Percentiles rank a stretch among this genome's conserved stretches.
phyloP scores from a whole-genome alignment of 2,113 vertebrate genomes.

The Pycnonotus jocosus region DNA sequence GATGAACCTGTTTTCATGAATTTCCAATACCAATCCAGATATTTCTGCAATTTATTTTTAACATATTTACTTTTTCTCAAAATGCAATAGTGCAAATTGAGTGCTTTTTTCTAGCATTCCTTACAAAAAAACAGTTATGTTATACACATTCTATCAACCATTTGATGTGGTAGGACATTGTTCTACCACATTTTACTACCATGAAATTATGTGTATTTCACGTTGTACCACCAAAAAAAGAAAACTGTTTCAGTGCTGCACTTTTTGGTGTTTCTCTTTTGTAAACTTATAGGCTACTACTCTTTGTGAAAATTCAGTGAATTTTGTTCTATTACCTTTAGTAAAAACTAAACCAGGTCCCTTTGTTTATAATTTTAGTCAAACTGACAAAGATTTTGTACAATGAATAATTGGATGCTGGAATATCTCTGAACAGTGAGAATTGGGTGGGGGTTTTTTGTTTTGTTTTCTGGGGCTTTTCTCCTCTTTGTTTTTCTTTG shows the following conservation, averaged over 20 bases:
- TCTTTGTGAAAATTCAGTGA: neutral
- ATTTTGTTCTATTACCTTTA: neutral
- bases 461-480: fast-evolving
- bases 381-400: neutral
- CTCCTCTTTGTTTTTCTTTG: neutral
- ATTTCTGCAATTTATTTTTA: neutral
- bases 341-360: neutral
- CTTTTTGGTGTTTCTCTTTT: neutral
- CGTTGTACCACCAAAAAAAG: neutral
- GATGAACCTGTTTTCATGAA: neutral
- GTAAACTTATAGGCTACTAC: neutral
- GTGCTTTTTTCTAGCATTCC: neutral
- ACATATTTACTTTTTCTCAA: neutral
- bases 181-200: no score
- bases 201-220: neutral
- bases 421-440: neutral
- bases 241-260: neutral
- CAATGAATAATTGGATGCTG: neutral
- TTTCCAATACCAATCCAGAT: neutral
- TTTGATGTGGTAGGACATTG: neutral
- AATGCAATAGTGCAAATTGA: neutral
- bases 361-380: neutral
- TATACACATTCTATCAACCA: neutral
- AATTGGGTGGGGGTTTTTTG: fast-evolving
- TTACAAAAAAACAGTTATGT: neutral